These are phyloP conservation scores for Cephus pulcher DNA, from an alignment of 2,888 invertebrate species.

Conservation along the genomic window DNA sequence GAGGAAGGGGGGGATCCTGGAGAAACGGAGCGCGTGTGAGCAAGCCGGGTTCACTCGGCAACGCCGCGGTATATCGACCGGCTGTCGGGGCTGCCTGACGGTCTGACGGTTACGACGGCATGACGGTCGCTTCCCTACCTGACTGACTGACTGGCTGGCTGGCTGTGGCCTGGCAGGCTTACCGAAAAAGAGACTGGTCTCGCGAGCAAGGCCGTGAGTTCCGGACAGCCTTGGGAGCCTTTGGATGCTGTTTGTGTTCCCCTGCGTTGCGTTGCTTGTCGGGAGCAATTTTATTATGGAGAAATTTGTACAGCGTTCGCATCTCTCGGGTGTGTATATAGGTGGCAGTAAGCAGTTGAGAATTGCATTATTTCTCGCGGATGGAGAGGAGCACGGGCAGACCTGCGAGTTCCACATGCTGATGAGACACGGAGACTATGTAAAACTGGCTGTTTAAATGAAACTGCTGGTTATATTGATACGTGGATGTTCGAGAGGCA, in stretches of 20 bases:
- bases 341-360: not conserved
- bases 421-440: not conserved
- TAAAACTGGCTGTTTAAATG: not conserved
- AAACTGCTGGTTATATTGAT: not conserved
- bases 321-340: not conserved
- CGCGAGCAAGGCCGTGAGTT: not conserved
- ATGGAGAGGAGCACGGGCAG: not conserved
- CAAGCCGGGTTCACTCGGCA: slow-evolving; percentile 44
- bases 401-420: not conserved
- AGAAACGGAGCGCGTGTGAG: slow-evolving; percentile 33
- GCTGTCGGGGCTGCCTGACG: slow-evolving; percentile 29
- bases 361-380: not conserved
- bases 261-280: not conserved
- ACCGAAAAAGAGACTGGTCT: slow-evolving; percentile 9
- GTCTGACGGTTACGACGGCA: not conserved
- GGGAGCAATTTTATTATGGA: not conserved
- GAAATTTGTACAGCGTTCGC: not conserved
- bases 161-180: not conserved
- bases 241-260: not conserved
- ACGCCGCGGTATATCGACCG: slow-evolving; percentile 53
- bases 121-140: not conserved
- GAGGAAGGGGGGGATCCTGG: not conserved
- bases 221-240: not conserved
- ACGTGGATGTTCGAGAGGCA: not conserved
- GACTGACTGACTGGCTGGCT: not conserved